Evolutionary conservation across 2,797 vertebrate species (phyloP).

Genomic region (Limnodromus scolopaceus): DNA sequence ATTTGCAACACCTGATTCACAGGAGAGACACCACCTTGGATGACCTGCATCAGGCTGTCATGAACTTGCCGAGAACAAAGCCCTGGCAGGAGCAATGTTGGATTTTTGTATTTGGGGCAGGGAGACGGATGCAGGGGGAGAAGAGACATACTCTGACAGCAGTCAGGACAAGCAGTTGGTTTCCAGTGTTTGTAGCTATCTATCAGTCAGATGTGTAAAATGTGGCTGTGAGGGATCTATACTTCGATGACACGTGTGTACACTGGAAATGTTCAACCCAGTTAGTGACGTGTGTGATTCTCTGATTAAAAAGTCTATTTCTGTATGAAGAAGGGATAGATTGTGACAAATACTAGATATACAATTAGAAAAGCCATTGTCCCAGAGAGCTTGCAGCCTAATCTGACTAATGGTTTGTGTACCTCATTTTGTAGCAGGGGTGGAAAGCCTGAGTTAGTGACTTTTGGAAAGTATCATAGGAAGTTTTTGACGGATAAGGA

Average conservation of each 20-base stretch:
- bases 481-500: neutral
- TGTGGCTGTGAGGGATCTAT: neutral
- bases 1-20: neutral
- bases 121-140: neutral
- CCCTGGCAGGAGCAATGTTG: neutral
- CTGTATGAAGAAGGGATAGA: neutral
- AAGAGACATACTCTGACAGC: neutral
- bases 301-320: neutral
- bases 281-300: neutral
- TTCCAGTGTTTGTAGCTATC: neutral
- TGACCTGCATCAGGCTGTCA: neutral
- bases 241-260: neutral
- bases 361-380: neutral
- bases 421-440: neutral
- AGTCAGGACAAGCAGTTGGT: neutral
- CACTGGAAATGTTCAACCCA: neutral
- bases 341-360: neutral
- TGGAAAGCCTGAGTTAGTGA: neutral
- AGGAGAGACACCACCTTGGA: neutral
- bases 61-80: neutral
- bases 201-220: neutral
- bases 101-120: neutral
- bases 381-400: neutral
- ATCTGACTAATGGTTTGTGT: neutral
- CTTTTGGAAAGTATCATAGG: neutral